A percentile compares a stretch with the other conserved stretches of the same genome.
Conservation (phyloP, 2,888 invertebrate genomes). For the Eledona agricola region DNA sequence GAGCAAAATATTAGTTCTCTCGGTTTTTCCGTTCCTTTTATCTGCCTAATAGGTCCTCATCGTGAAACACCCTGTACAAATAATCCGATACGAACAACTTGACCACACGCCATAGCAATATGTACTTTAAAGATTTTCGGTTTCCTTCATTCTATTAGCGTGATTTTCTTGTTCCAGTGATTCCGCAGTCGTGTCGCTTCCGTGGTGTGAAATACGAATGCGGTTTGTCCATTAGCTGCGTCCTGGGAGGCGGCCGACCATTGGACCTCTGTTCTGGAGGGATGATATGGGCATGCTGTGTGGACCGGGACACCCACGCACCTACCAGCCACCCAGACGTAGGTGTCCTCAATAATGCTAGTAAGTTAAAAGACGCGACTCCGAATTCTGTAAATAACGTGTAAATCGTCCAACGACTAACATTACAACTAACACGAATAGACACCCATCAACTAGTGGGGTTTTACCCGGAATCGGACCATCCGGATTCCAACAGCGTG, state of each 20-base stretch:
- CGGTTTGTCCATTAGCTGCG: slow-evolving; percentile 90
- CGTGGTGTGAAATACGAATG: slow-evolving; percentile 88
- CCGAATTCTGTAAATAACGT: slow-evolving; percentile 13
- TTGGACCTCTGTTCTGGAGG: slow-evolving; percentile 92
- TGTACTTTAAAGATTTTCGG: too few relatives aligned
- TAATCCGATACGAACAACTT: too few relatives aligned
- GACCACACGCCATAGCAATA: too few relatives aligned
- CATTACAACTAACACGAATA: slow-evolving; percentile 48
- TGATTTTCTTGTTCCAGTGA: slow-evolving; percentile 83
- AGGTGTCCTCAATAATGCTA: slow-evolving; percentile 83
- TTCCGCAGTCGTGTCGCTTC: slow-evolving; percentile 86
- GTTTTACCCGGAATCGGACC: slow-evolving; percentile 57
- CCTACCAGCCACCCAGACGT: slow-evolving; percentile 62
- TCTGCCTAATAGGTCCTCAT: too few relatives aligned
- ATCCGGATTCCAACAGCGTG: slow-evolving; percentile 58
- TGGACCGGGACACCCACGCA: slow-evolving; percentile 71
- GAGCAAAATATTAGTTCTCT: too few relatives aligned
- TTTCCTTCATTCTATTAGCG: too few relatives aligned
- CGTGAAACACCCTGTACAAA: too few relatives aligned
- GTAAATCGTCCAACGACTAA: slow-evolving; percentile 35
- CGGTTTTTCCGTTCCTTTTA: too few relatives aligned
- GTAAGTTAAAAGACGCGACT: slow-evolving; percentile 71
- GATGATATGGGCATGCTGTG: slow-evolving; percentile 94
- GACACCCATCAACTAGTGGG: slow-evolving; percentile 62
- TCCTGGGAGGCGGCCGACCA: slow-evolving; percentile 86